Conservation (phyloP, 1,140 invertebrate species). For the Drosophila tropicalis region DNA sequence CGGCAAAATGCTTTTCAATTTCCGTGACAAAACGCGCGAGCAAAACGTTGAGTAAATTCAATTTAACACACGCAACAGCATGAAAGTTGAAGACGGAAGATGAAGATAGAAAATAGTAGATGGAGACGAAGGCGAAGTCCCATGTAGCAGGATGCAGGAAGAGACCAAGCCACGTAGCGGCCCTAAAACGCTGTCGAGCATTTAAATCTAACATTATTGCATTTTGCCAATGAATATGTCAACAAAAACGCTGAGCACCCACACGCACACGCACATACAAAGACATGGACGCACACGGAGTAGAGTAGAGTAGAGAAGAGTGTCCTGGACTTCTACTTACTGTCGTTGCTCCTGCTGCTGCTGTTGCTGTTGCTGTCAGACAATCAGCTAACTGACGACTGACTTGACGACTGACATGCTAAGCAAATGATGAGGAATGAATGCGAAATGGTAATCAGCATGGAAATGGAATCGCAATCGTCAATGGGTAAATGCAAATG, state of each 20-base stretch:
- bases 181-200: constrained; percentile 60
- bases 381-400: constrained; percentile 66
- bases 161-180: constrained; percentile 37
- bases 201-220: constrained; percentile 80
- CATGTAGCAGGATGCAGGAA: not conserved
- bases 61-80: constrained; percentile 51
- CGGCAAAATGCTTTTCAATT: constrained; percentile 67
- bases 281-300: too few relatives aligned
- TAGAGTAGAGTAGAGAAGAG: not conserved
- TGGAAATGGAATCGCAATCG: constrained; percentile 65
- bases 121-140: not conserved
- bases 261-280: not conserved
- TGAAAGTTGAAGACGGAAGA: not conserved
- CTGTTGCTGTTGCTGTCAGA: constrained; percentile 38
- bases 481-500: constrained; percentile 48
- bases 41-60: constrained; percentile 66
- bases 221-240: constrained; percentile 78
- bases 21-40: constrained; percentile 66
- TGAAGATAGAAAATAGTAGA: not conserved
- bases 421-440: constrained; percentile 81
- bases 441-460: constrained; percentile 78
- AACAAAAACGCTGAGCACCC: constrained; percentile 67
- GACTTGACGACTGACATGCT: constrained; percentile 68
- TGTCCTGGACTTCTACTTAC: not conserved
- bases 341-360: not conserved